Base-by-base conservation (phyloP, 2,113 vertebrate genomes). In the Phocoena phocoena region DNA sequence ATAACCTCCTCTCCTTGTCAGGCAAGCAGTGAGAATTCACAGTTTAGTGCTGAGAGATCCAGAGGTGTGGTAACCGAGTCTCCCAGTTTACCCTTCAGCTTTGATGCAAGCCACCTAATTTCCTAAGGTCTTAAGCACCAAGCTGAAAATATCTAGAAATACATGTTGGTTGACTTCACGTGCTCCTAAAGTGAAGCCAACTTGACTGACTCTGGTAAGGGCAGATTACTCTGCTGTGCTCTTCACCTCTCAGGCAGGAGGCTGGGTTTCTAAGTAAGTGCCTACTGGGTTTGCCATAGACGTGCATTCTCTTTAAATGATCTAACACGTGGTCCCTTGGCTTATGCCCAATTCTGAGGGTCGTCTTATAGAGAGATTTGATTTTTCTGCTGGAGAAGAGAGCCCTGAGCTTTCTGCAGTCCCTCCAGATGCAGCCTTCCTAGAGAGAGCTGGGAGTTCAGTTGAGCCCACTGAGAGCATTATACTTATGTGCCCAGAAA, bases 71-170 rank as follows among this genome's bases (percentile, higher is more conserved):
- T 88, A 89, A 44, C 53, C 25, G 15, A 3, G 33, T 88, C 26
- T 95, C 53, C 14, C 36, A 71, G n/a, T 95, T 84, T 67, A 82
- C 26, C 23, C 80, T 79, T 95, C n/a, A 92, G 25, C 71, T 94
- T 93, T 94, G 73, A 74, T 88, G 44, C 41, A 90, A 65, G 90
- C 80, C 3, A 21, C 21, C 74, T 76, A 25, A 21, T 90, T 89
- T 81, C 92, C 76, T 79, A 55, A 68, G 80, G 80, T 96, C 62
- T 90, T 86, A 55, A 53, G 58, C 23, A 82, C 33, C 18, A 23
- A 85, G 71, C 50, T 53, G 76, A 76, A 89, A 77, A 65, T 28
- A 96, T 82, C n/a, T 71, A 74, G 85, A 77, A 92, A 33, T 82
- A 9, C 5, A 63, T 44, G 50, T 83, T 90, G 38, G 62, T 13